These are phyloP conservation scores for Yponomeuta cagnagella DNA, from an alignment of 2,888 invertebrate genomes.

Conservation along the genomic window DNA sequence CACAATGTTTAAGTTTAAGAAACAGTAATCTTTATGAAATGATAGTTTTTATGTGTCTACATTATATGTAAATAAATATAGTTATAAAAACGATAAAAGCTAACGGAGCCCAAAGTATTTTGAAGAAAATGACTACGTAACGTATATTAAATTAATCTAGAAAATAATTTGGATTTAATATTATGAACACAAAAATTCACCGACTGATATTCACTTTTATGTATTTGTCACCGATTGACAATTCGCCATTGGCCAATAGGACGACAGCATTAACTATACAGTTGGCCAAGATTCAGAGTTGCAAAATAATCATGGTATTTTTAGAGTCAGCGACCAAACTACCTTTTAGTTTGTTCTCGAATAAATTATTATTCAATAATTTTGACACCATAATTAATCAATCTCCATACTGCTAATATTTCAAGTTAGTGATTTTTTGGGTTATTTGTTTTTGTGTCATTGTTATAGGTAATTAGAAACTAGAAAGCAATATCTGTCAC, in stretches of 20 bases:
- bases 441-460: not conserved
- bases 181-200: not conserved
- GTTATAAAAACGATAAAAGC: too few relatives aligned
- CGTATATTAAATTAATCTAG: too few relatives aligned
- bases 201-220: not conserved
- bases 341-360: not conserved
- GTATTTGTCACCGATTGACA: too few relatives aligned
- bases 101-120: too few relatives aligned
- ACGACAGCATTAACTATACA: too few relatives aligned
- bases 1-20: constrained; percentile 50
- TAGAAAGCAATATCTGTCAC: too few relatives aligned
- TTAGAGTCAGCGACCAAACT: not conserved
- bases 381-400: not conserved
- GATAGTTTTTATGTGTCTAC: not conserved
- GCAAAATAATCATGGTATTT: not conserved
- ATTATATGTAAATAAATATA: too few relatives aligned
- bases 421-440: not conserved
- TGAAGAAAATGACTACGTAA: too few relatives aligned
- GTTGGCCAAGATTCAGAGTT: too few relatives aligned
- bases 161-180: not conserved
- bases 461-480: not conserved
- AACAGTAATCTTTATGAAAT: constrained; percentile 27
- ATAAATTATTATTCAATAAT: not conserved
- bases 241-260: too few relatives aligned
- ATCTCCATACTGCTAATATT: not conserved